Base-by-base conservation (phyloP, 2,113 vertebrate genomes). In the Nettapus auritus region DNA sequence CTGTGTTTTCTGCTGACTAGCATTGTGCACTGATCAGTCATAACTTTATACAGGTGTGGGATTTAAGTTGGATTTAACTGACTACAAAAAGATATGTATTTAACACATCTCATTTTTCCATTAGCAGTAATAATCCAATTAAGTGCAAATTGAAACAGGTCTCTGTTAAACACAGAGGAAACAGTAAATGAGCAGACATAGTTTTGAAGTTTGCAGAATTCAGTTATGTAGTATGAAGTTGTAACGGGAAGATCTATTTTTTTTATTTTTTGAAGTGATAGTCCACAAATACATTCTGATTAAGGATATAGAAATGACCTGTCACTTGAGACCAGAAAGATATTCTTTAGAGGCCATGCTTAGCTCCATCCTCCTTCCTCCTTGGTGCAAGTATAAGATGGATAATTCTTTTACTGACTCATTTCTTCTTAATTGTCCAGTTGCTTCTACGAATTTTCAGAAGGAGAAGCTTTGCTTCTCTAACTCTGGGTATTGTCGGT, bases 41-140 rank as follows among this genome's bases (percentile, higher is more conserved):
- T 55, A 73, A 56, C 69, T 76, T 88, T 36, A 29, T 63, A 53
- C 50, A 33, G 81, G 56, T 70, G 31, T 81, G 59, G 50, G 44
- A 46, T 83, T 81, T 69, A 76, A 93, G 46, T 62, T 83, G 68
- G 56, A 56, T 88, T 81, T 78, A 90, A 82, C 82, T 82, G 70
- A n/a, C 66, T 87, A 38, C 56, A 66, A 57, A 75, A 92, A 57
- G 42, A 19, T 56, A 55, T 9, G 9, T 74, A 53, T 69, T 90
- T 88, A 84, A 90, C 25, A 19, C 46, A 50, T 22, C 20, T 83
- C 55, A n/a, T 84, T 92, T 84, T 92, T 48, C 81, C 63, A 76
- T 86, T 79, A 91, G n/a, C 70, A 73, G 3, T 64, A 82, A 78
- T 82, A 84, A 86, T 85, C 38, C 59, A 89, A 44, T 84, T 78